Percentiles rank a stretch among this genome's conserved stretches.
These are phyloP conservation scores for Endomychus coccineus DNA, from an alignment of 2,888 invertebrate species.

Conservation along the genomic window DNA sequence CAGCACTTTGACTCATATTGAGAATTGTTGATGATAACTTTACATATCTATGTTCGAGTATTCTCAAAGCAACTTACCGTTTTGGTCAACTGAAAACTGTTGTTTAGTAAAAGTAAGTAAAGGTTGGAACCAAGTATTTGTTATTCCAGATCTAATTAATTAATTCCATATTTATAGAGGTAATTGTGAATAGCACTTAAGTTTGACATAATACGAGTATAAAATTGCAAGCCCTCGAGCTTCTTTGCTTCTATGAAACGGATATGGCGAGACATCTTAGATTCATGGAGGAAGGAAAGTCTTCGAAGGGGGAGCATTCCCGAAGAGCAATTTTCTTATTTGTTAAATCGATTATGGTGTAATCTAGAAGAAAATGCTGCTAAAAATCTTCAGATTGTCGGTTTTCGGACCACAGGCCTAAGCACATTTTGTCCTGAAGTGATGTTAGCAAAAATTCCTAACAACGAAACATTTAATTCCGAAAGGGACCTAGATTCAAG, in stretches of 20 bases:
- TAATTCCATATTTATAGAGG: too few species aligned
- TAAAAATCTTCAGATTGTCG: not conserved
- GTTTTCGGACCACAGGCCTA: not conserved
- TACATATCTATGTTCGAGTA: too few species aligned
- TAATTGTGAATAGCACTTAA: too few species aligned
- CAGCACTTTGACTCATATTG: too few species aligned
- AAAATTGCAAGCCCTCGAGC: too few species aligned
- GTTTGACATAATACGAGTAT: too few species aligned
- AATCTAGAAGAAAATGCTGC: not conserved
- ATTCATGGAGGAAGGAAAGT: not conserved
- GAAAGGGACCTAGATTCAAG: not conserved
- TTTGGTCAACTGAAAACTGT: too few species aligned
- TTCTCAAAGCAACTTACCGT: too few species aligned
- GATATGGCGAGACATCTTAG: not conserved
- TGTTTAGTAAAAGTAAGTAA: too few species aligned
- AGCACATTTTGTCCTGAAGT: not conserved
- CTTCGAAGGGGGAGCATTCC: not conserved
- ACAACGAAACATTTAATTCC: not conserved
- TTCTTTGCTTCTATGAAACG: not conserved
- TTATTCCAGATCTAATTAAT: too few species aligned
- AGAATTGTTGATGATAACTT: too few species aligned
- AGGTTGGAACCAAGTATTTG: too few species aligned
- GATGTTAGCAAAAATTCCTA: not conserved
- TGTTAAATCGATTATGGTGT: not conserved
- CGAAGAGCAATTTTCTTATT: not conserved